These are phyloP conservation scores for Brachyalestes nurse DNA, from an alignment of 2,797 vertebrate genomes.

Conservation along the genomic window DNA sequence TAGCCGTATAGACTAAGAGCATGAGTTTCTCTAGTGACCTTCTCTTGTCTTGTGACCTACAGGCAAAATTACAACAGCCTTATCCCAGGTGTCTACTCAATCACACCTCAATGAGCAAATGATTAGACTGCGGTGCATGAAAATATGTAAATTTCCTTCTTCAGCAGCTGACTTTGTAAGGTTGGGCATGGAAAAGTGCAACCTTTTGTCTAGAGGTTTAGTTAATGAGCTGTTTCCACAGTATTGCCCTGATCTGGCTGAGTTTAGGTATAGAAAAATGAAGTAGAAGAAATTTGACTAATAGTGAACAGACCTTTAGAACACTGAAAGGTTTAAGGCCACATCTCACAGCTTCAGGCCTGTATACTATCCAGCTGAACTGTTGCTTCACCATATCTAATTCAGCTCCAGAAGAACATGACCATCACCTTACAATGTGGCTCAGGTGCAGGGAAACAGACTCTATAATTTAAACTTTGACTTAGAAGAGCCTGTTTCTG, in stretches of 20 bases:
- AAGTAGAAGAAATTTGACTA: constrained; percentile 18
- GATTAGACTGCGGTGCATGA: constrained; percentile 34
- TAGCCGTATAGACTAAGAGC: background rate
- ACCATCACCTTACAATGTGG: background rate
- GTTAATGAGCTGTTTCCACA: constrained; percentile 13
- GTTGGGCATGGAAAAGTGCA: constrained; percentile 5
- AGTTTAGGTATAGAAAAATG: background rate
- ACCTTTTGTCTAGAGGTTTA: constrained; percentile 26
- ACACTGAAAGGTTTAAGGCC: constrained; percentile 45
- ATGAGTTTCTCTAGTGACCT: constrained; percentile 1
- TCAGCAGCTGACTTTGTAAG: constrained; percentile 26
- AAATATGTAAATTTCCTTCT: constrained; percentile 8
- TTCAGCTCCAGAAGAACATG: background rate
- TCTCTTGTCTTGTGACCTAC: constrained; percentile 24
- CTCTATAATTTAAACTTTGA: no score
- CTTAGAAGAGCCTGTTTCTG: no score
- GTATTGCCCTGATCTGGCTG: background rate
- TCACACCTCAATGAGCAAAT: constrained; percentile 28
- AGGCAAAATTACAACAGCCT: constrained; percentile 28
- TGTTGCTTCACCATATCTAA: background rate
- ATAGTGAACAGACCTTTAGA: background rate
- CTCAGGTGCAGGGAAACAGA: no score
- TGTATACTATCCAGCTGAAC: no score
- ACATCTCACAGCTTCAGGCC: no score
- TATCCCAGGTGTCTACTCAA: constrained; percentile 26